Evolutionary conservation across 2,113 vertebrate species (phyloP).

Genomic region (Cephalopterus ornatus): DNA sequence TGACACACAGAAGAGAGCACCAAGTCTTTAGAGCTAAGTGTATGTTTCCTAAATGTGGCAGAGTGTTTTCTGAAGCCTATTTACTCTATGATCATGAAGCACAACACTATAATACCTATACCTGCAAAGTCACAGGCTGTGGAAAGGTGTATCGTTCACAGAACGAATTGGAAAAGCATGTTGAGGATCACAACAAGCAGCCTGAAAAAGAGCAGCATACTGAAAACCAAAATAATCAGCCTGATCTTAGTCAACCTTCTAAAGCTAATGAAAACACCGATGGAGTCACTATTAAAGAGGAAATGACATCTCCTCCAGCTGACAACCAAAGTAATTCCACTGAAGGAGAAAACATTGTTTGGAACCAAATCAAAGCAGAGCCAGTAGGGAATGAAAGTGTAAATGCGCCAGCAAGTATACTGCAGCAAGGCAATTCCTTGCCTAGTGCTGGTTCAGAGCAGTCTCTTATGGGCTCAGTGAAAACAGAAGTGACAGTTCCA

Average conservation of each 20-base stretch:
- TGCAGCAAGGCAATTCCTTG: slow-evolving; percentile 22
- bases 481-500: slow-evolving; percentile 58
- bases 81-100: slow-evolving; percentile 96
- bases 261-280: slow-evolving; percentile 33
- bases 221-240: slow-evolving; percentile 43
- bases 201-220: slow-evolving; percentile 47
- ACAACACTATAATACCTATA: slow-evolving; percentile 96
- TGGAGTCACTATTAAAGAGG: slow-evolving; percentile 54
- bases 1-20: slow-evolving; percentile 89
- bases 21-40: slow-evolving; percentile 88
- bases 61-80: slow-evolving; percentile 90
- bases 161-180: slow-evolving; percentile 86
- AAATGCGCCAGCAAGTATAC: neutral
- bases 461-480: neutral
- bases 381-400: slow-evolving; percentile 31
- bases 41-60: slow-evolving; percentile 96
- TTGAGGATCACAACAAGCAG: slow-evolving; percentile 74
- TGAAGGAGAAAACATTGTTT: neutral
- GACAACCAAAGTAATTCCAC: slow-evolving; percentile 8
- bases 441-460: slow-evolving; percentile 34
- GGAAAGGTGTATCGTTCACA: slow-evolving; percentile 91
- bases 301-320: slow-evolving; percentile 11
- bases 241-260: slow-evolving; percentile 35
- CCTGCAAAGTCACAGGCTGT: slow-evolving; percentile 85
- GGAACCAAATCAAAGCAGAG: slow-evolving; percentile 62